phyloP scores from a whole-genome alignment of 2,113 vertebrate species.

The Pipra filicauda region DNA sequence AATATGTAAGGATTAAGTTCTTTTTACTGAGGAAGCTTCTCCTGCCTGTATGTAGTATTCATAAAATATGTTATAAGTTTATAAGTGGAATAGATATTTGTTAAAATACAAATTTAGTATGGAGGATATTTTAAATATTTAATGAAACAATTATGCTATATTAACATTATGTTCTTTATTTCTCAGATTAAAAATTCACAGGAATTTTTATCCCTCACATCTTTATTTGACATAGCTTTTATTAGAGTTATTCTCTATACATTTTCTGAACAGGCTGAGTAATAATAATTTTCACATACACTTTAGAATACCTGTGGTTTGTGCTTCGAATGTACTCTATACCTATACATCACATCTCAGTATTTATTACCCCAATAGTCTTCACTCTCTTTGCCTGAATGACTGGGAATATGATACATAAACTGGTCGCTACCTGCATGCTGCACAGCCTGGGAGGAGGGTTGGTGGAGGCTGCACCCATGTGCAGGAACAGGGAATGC shows the following conservation, averaged over 20 bases:
- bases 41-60: not conserved
- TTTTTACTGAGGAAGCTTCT: conserved; percentile 11
- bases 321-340: not conserved
- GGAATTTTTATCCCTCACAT: not conserved
- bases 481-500: not conserved
- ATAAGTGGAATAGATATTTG: not conserved
- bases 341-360: not conserved
- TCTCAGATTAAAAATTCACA: conserved; percentile 30
- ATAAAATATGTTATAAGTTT: not conserved
- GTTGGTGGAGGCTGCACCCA: not conserved
- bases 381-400: not conserved
- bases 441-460: not conserved
- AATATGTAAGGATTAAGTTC: not conserved
- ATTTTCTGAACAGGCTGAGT: not conserved
- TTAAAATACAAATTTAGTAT: not conserved
- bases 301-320: not conserved
- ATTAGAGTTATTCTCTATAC: not conserved
- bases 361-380: not conserved
- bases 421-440: not conserved
- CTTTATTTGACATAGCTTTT: not conserved
- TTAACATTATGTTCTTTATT: conserved; percentile 23
- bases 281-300: not conserved
- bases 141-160: conserved; percentile 25
- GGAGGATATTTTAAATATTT: conserved; percentile 59
- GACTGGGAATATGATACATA: not conserved